phyloP scores from a whole-genome alignment of 30 jellyfish, hydroid and myxozoan genomes.

The Nemopilema nomurai region DNA sequence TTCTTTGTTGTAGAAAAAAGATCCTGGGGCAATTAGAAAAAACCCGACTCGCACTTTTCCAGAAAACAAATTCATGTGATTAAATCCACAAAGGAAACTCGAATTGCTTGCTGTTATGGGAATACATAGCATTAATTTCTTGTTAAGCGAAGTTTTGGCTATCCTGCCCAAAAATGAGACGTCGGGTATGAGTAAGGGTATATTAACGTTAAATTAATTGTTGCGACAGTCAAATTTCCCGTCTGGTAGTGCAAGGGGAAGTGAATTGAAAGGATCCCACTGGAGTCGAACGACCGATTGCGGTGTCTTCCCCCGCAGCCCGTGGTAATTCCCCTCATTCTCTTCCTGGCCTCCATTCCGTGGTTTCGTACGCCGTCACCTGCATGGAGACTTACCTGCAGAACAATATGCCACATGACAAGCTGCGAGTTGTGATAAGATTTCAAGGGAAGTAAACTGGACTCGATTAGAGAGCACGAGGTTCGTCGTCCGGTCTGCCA shows the following conservation, averaged over 20 bases:
- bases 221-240: too few relatives aligned
- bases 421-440: neutral
- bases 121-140: too few relatives aligned
- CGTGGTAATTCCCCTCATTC: neutral
- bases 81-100: too few relatives aligned
- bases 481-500: neutral
- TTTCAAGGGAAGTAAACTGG: neutral
- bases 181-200: too few relatives aligned
- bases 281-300: too few relatives aligned
- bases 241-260: too few relatives aligned
- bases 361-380: neutral
- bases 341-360: neutral
- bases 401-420: slow-evolving; percentile 27
- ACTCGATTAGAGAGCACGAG: neutral
- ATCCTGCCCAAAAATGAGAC: too few relatives aligned
- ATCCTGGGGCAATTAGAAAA: neutral
- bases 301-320: neutral
- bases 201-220: too few relatives aligned
- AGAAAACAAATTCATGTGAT: too few relatives aligned
- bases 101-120: too few relatives aligned
- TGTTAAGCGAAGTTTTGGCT: too few relatives aligned
- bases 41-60: neutral
- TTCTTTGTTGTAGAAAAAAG: neutral
- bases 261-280: too few relatives aligned
- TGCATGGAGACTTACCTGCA: neutral